Evolutionary conservation across 2,797 vertebrate genomes (phyloP).

Genomic region (Protonibea diacanthus): DNA sequence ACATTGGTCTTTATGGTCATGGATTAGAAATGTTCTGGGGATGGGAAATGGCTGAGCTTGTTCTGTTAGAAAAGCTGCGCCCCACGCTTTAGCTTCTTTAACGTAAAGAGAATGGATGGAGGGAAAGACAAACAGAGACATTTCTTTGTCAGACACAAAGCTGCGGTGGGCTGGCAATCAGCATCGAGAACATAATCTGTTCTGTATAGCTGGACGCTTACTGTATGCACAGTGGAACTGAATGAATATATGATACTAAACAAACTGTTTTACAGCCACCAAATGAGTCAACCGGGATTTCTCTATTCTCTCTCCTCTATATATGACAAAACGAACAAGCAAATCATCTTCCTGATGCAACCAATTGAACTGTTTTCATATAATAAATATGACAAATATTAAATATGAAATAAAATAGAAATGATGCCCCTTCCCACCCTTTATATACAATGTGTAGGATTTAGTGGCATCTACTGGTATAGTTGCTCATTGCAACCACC

Average conservation of each 20-base stretch:
- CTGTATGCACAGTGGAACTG: background rate
- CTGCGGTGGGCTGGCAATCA: constrained; percentile 30
- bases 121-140: constrained; percentile 48
- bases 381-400: background rate
- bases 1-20: background rate
- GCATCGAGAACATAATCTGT: constrained; percentile 25
- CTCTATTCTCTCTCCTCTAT: background rate
- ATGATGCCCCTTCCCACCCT: background rate
- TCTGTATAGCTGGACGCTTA: constrained; percentile 27
- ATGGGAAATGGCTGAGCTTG: constrained; percentile 92
- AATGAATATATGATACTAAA: background rate
- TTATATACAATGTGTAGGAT: too few species aligned
- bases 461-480: too few species aligned
- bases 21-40: constrained; percentile 57
- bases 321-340: background rate
- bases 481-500: too few species aligned
- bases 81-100: constrained; percentile 88
- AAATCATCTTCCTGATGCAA: background rate
- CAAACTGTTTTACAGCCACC: background rate
- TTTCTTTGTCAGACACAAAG: constrained; percentile 49
- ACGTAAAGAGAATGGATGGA: constrained; percentile 47
- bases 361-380: background rate
- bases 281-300: background rate
- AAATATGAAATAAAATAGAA: background rate
- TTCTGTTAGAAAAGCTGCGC: constrained; percentile 90